Evolutionary conservation across 2,888 invertebrate species (phyloP).

Genomic region (Azorinus chamasolen): DNA sequence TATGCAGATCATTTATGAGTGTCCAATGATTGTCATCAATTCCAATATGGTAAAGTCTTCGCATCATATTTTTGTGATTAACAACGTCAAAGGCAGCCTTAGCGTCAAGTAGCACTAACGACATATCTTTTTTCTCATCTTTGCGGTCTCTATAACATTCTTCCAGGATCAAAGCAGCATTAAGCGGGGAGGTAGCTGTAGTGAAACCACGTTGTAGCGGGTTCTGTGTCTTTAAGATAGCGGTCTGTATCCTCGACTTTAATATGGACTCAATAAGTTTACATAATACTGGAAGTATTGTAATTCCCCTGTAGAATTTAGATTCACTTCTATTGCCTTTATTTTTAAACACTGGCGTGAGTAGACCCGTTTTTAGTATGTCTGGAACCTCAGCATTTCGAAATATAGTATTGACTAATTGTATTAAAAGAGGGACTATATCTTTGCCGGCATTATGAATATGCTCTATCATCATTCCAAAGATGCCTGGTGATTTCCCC

Average conservation of each 20-base stretch:
- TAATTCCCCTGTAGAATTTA: constrained; percentile 21
- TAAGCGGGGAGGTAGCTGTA: constrained; percentile 7
- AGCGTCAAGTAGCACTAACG: background rate
- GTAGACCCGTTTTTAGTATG: constrained; percentile 9
- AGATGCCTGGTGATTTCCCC: constrained; percentile 32
- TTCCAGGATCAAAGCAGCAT: constrained; percentile 5
- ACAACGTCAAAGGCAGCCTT: constrained; percentile 17
- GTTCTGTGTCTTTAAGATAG: background rate
- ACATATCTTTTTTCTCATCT: background rate
- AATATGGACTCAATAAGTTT: constrained; percentile 17
- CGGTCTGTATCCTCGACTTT: background rate
- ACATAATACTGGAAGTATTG: constrained; percentile 10
- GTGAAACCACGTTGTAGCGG: constrained; percentile 19
- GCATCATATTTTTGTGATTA: background rate
- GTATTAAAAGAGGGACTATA: background rate
- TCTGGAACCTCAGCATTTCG: constrained; percentile 3
- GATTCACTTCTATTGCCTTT: constrained; percentile 11
- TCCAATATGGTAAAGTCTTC: constrained; percentile 8
- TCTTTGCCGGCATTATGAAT: constrained; percentile 5
- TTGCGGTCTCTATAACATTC: background rate
- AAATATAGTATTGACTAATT: constrained; percentile 8
- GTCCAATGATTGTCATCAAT: constrained; percentile 2
- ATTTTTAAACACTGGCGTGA: constrained; percentile 29
- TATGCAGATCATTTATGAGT: constrained; percentile 3
- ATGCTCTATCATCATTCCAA: constrained; percentile 25